A percentile compares a stretch with the other conserved stretches of the same genome.
These are phyloP conservation scores for Sebastes kiyomatsui DNA, from an alignment of 2,797 vertebrate species.

Conservation along the genomic window DNA sequence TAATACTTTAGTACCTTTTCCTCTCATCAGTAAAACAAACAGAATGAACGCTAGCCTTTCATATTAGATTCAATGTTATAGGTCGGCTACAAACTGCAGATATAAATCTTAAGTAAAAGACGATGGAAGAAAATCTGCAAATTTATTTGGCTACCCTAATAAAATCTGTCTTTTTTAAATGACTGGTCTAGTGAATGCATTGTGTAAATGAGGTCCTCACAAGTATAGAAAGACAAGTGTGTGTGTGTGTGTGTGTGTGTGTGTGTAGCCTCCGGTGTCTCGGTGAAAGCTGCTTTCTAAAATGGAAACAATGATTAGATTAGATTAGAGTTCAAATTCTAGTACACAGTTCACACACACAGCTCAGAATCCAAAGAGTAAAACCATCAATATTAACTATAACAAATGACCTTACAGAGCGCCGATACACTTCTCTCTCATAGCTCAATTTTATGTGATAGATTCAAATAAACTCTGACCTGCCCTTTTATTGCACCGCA, in stretches of 20 bases:
- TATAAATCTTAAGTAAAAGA: too few species aligned
- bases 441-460: background rate
- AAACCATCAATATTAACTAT: background rate
- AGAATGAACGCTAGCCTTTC: too few species aligned
- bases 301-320: slow-evolving; percentile 47
- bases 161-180: too few species aligned
- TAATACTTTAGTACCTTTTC: too few species aligned
- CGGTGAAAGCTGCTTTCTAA: slow-evolving; percentile 5
- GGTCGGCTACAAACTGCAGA: too few species aligned
- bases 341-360: background rate
- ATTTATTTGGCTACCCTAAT: too few species aligned
- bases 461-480: background rate
- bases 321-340: slow-evolving; percentile 32
- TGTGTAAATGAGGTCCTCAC: background rate
- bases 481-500: too few species aligned
- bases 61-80: too few species aligned
- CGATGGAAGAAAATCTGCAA: too few species aligned
- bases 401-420: background rate
- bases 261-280: background rate
- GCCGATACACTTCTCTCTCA: background rate
- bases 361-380: background rate
- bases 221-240: background rate
- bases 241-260: background rate
- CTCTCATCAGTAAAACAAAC: too few species aligned
- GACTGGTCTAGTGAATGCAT: background rate